Evolutionary conservation across 2,797 vertebrate genomes (phyloP).

Genomic region (Sebastes umbrosus): DNA sequence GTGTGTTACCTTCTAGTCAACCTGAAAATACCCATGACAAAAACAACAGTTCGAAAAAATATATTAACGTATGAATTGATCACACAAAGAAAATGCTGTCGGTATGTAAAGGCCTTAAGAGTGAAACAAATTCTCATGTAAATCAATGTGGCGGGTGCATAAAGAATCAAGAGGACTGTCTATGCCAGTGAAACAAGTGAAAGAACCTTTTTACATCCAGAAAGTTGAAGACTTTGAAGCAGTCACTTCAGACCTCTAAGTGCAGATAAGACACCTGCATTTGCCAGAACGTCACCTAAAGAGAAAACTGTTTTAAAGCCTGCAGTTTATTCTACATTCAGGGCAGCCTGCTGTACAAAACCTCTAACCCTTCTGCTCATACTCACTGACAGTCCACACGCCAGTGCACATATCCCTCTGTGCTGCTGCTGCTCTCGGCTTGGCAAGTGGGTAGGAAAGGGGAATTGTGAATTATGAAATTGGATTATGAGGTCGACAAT

Average conservation of each 20-base stretch:
- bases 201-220: slow-evolving; percentile 11
- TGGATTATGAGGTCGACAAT: slow-evolving; percentile 73
- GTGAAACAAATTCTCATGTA: not conserved
- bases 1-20: too few species aligned
- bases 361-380: slow-evolving; percentile 50
- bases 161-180: slow-evolving; percentile 3
- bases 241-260: slow-evolving; percentile 13
- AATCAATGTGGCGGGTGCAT: not conserved
- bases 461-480: slow-evolving; percentile 71
- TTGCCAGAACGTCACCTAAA: slow-evolving; percentile 11
- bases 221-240: slow-evolving; percentile 11
- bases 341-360: slow-evolving; percentile 35
- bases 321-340: slow-evolving; percentile 27
- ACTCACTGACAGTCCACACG: slow-evolving; percentile 57
- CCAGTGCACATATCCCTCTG: slow-evolving; percentile 53
- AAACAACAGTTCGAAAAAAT: too few species aligned
- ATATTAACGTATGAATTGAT: too few species aligned
- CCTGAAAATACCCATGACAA: too few species aligned
- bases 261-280: slow-evolving; percentile 2
- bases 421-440: slow-evolving; percentile 49
- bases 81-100: too few species aligned
- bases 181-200: not conserved
- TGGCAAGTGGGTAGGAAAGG: slow-evolving; percentile 51
- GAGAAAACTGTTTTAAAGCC: slow-evolving; percentile 9
- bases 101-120: not conserved